Percentiles rank a stretch among this genome's conserved stretches.
Evolutionary conservation across 2,797 vertebrate genomes (phyloP).

Genomic region (Acropternis orthonyx): DNA sequence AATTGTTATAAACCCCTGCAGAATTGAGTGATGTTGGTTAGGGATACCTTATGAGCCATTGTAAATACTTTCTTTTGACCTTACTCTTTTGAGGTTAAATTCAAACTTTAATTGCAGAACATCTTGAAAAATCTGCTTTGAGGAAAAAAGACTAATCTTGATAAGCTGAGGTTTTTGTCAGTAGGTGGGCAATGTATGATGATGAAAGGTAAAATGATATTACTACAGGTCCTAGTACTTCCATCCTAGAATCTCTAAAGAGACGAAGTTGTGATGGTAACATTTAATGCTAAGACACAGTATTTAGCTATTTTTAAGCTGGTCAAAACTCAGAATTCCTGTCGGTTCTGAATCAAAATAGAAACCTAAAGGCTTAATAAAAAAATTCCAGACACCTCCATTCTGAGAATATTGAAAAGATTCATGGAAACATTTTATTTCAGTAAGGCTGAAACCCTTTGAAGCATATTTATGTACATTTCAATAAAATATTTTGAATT

Average conservation of each 20-base stretch:
- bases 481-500: neutral
- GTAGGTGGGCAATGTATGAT: neutral
- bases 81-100: neutral
- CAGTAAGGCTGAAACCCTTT: neutral
- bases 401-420: neutral
- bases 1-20: neutral
- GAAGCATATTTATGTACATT: neutral
- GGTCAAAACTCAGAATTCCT: neutral
- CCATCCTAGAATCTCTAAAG: neutral
- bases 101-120: neutral
- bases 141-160: neutral
- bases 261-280: neutral
- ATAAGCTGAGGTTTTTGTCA: neutral
- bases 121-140: neutral
- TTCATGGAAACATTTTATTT: neutral
- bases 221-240: neutral
- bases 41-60: neutral
- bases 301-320: neutral
- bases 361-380: neutral
- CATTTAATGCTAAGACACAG: neutral
- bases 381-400: neutral
- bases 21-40: neutral
- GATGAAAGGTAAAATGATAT: neutral
- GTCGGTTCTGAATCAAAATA: neutral
- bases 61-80: neutral